Percentiles rank a stretch among this genome's conserved stretches.
These are phyloP conservation scores for Artemisiospiza belli DNA, from an alignment of 2,113 vertebrate genomes.

Conservation along the genomic window DNA sequence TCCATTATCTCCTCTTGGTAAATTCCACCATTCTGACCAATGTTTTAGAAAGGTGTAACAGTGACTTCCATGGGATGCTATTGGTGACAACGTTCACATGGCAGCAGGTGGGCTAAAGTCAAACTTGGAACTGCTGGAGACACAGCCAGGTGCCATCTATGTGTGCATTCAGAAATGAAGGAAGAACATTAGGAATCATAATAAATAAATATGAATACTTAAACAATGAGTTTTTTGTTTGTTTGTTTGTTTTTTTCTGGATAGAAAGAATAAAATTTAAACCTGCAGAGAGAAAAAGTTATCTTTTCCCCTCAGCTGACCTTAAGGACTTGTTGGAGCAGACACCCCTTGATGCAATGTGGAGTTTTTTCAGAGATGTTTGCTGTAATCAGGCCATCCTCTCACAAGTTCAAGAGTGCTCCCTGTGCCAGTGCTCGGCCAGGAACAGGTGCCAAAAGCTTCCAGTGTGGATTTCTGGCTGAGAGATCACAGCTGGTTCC, in stretches of 20 bases:
- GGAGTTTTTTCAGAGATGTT: neutral
- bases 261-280: neutral
- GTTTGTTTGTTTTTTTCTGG: neutral
- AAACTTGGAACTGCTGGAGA: neutral
- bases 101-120: neutral
- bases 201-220: neutral
- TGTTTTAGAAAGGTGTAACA: neutral
- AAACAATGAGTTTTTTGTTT: neutral
- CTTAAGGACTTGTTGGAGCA: neutral
- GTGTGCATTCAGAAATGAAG: neutral
- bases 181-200: neutral
- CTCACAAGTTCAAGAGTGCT: neutral
- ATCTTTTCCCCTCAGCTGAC: neutral
- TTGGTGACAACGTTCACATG: neutral
- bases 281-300: neutral
- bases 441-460: neutral
- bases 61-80: neutral
- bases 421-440: neutral
- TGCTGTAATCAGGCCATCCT: neutral
- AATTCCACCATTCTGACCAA: neutral
- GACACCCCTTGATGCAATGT: neutral
- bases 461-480: neutral
- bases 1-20: neutral
- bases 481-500: constrained; percentile 17
- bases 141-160: neutral